Evolutionary conservation across 2,113 vertebrate species (phyloP).

Genomic region (Scomber japonicus): DNA sequence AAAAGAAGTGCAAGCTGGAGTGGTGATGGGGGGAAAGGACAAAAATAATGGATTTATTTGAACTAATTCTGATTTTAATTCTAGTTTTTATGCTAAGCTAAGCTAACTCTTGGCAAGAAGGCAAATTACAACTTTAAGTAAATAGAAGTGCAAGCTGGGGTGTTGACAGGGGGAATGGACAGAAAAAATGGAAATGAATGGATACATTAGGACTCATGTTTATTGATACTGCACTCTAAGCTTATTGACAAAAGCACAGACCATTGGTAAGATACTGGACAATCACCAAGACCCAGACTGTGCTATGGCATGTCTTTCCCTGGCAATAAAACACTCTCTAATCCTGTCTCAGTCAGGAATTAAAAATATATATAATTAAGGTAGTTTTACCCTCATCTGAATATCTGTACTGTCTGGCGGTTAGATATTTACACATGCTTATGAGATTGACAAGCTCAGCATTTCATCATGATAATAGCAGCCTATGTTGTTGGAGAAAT

Average conservation of each 20-base stretch:
- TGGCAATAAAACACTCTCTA: slow-evolving; percentile 25
- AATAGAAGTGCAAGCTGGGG: too few species aligned
- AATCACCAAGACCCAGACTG: neutral
- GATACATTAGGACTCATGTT: neutral
- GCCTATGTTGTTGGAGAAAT: slow-evolving; percentile 45
- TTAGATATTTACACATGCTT: slow-evolving; percentile 55
- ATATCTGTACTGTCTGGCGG: slow-evolving; percentile 48
- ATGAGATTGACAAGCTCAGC: slow-evolving; percentile 55
- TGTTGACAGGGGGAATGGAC: too few species aligned
- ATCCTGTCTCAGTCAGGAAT: slow-evolving; percentile 24
- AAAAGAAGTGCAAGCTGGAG: too few species aligned
- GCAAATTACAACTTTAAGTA: too few species aligned
- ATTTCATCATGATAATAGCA: slow-evolving; percentile 59
- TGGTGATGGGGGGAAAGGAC: too few species aligned
- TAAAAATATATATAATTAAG: slow-evolving; percentile 60
- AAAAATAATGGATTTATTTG: too few species aligned
- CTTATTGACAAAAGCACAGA: neutral
- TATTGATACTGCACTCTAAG: neutral
- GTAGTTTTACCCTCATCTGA: slow-evolving; percentile 32
- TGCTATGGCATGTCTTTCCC: slow-evolving; percentile 12
- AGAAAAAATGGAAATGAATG: neutral
- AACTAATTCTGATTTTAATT: too few species aligned
- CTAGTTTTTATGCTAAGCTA: too few species aligned
- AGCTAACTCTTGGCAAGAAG: too few species aligned
- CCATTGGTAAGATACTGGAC: neutral